These are phyloP conservation scores for Phrynocephalus versicolor DNA, from an alignment of 2,113 vertebrate genomes.

Conservation along the genomic window DNA sequence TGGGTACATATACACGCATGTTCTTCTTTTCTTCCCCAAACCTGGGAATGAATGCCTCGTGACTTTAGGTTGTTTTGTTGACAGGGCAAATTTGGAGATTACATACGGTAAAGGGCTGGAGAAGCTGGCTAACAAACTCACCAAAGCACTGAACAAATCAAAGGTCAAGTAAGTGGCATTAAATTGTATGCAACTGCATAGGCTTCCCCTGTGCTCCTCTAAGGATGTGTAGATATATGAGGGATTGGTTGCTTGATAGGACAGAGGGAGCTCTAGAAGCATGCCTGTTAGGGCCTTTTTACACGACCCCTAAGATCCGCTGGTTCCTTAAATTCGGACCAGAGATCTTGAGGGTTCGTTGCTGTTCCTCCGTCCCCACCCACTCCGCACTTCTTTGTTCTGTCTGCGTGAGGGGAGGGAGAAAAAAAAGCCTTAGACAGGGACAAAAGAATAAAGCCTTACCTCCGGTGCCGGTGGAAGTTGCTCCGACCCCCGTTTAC, in stretches of 20 bases:
- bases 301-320: too few species aligned
- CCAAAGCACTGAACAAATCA: conserved; percentile 78
- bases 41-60: conserved; percentile 15
- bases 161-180: conserved; percentile 79
- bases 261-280: not conserved
- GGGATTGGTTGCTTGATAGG: too few species aligned
- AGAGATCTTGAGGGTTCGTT: too few species aligned
- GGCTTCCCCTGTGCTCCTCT: conserved; percentile 6
- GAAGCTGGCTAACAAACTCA: conserved; percentile 82
- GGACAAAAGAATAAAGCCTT: too few species aligned
- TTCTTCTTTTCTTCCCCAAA: not conserved
- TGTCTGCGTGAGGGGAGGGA: too few species aligned
- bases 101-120: conserved; percentile 84
- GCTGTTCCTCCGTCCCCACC: too few species aligned
- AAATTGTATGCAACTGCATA: not conserved
- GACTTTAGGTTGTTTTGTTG: conserved; percentile 27
- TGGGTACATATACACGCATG: too few species aligned
- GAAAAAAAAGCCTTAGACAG: too few species aligned
- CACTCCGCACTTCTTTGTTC: too few species aligned
- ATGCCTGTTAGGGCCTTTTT: rapidly evolving
- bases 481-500: too few species aligned
- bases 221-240: not conserved
- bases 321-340: too few species aligned
- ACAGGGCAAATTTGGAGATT: conserved; percentile 82
- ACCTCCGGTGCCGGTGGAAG: too few species aligned